phyloP scores from a whole-genome alignment of 2,888 invertebrate genomes.

The Spialia ferax region DNA sequence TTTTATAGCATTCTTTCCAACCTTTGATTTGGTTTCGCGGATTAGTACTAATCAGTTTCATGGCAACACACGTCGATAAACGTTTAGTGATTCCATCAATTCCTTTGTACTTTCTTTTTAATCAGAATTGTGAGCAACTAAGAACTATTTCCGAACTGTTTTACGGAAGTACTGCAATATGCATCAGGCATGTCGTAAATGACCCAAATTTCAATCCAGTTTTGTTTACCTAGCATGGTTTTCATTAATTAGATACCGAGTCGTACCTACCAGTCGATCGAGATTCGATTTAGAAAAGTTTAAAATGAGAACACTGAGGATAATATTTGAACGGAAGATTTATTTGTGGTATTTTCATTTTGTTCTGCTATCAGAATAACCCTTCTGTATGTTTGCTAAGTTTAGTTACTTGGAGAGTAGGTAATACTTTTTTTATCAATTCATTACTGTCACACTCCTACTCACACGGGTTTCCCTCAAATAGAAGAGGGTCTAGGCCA shows the following conservation, averaged over 20 bases:
- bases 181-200: constrained; percentile 10
- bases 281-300: constrained; percentile 9
- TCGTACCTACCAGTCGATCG: not conserved
- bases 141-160: constrained; percentile 14
- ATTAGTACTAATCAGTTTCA: constrained; percentile 14
- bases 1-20: constrained; percentile 40
- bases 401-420: too few relatives aligned
- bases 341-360: not conserved
- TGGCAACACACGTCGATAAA: constrained; percentile 18
- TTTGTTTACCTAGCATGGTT: constrained; percentile 9
- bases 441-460: too few relatives aligned
- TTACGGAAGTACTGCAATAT: constrained; percentile 17
- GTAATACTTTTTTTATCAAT: too few relatives aligned
- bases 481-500: too few relatives aligned
- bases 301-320: not conserved
- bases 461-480: too few relatives aligned
- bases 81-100: not conserved
- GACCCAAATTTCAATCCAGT: constrained; percentile 16
- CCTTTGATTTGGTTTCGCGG: constrained; percentile 42
- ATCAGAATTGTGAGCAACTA: not conserved
- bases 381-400: too few relatives aligned
- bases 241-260: constrained; percentile 3
- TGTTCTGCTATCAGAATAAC: too few relatives aligned
- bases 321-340: not conserved
- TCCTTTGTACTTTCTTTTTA: constrained; percentile 30